Evolutionary conservation across 2,888 invertebrate species (phyloP).

Genomic region (Megamerina dolium): DNA sequence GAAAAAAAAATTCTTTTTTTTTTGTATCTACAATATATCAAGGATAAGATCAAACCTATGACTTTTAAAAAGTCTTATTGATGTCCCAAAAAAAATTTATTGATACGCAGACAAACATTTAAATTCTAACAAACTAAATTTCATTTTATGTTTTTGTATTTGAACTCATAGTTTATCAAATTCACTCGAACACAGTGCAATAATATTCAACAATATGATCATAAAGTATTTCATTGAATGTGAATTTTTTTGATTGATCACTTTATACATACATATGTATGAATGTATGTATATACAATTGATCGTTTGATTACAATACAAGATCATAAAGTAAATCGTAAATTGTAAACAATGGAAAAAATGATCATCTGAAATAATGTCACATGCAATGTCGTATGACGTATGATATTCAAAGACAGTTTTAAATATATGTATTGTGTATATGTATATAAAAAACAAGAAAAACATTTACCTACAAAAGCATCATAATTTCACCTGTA

Average conservation of each 20-base stretch:
- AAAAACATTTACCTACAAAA: conserved; percentile 8
- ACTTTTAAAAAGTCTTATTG: too few relatives aligned
- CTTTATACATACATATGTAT: conserved; percentile 33
- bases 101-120: conserved; percentile 41
- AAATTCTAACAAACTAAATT: conserved; percentile 45
- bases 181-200: conserved; percentile 5
- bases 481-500: conserved; percentile 40
- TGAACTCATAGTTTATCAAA: conserved; percentile 21
- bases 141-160: too few relatives aligned
- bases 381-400: not conserved
- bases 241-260: conserved; percentile 46
- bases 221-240: conserved; percentile 38
- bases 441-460: not conserved
- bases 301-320: conserved; percentile 4
- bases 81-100: conserved; percentile 38
- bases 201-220: too few relatives aligned
- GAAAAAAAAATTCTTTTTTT: too few relatives aligned
- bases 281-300: not conserved
- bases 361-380: too few relatives aligned
- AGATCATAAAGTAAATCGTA: not conserved
- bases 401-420: not conserved
- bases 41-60: too few relatives aligned
- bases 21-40: too few relatives aligned
- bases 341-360: not conserved
- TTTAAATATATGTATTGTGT: too few relatives aligned